Percentiles rank a stretch among this genome's conserved stretches.
Evolutionary conservation across 1,140 invertebrate species (phyloP).

Genomic region (Diorhabda sublineata): DNA sequence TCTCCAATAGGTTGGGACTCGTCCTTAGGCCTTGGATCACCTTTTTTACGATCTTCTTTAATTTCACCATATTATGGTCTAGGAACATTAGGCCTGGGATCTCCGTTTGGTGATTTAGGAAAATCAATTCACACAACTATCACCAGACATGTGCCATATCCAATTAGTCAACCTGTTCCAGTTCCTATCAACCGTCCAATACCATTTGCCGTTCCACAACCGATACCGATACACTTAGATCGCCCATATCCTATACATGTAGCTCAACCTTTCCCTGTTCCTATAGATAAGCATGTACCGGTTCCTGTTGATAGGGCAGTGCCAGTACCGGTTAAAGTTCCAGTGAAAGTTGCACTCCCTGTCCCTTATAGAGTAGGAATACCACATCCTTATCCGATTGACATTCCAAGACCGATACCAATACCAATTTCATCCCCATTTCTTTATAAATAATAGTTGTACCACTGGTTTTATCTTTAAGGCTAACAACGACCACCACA

Average conservation of each 20-base stretch:
- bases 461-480: not conserved
- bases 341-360: conserved; percentile 31
- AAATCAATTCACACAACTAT: conserved; percentile 21
- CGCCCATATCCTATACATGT: conserved; percentile 48
- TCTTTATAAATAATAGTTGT: conserved; percentile 23
- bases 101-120: not conserved
- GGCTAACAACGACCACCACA: too few relatives aligned
- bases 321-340: conserved; percentile 34
- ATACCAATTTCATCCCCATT: conserved; percentile 26
- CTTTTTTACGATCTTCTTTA: too few relatives aligned
- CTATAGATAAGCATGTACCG: conserved; percentile 49
- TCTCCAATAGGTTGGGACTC: too few relatives aligned
- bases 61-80: too few relatives aligned
- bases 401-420: conserved; percentile 24
- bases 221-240: conserved; percentile 39
- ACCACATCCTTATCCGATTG: conserved; percentile 29
- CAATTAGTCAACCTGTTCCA: conserved; percentile 36
- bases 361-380: conserved; percentile 33
- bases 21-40: too few relatives aligned
- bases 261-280: conserved; percentile 51
- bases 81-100: too few relatives aligned
- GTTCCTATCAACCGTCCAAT: conserved; percentile 32
- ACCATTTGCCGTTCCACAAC: conserved; percentile 37
- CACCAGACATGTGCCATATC: conserved; percentile 33
- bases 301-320: conserved; percentile 34